Conservation (phyloP, 92 coral and sea anemone species). For the Umimayanthus kanabou region DNA sequence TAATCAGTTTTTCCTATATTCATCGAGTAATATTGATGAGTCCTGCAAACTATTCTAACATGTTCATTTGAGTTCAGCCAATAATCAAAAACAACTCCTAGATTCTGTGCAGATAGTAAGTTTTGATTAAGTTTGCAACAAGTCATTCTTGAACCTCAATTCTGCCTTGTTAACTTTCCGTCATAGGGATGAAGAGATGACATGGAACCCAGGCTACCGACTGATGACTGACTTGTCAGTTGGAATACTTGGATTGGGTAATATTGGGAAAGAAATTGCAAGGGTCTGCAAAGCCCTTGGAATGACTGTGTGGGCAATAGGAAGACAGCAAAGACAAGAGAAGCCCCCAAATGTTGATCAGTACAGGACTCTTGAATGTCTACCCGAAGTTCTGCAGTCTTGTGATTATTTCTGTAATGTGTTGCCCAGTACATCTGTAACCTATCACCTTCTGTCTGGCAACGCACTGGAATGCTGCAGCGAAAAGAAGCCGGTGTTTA, state of each 20-base stretch:
- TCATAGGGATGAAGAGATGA: conserved; percentile 27
- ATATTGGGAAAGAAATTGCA: conserved; percentile 81
- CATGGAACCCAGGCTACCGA: not conserved
- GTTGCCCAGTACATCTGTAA: conserved; percentile 83
- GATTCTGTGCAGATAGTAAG: too few species aligned
- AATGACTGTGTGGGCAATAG: conserved; percentile 86
- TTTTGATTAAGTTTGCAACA: too few species aligned
- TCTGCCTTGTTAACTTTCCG: not conserved
- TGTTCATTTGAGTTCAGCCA: too few species aligned
- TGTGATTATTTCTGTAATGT: conserved; percentile 89
- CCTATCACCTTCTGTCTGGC: conserved; percentile 80
- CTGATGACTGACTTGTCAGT: conserved; percentile 63
- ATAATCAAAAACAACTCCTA: too few species aligned
- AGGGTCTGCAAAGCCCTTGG: conserved; percentile 78
- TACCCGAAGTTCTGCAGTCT: conserved; percentile 71
- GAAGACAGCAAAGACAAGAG: conserved; percentile 51
- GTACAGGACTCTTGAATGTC: conserved; percentile 51
- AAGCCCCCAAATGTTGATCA: conserved; percentile 69
- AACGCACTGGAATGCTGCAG: conserved; percentile 70
- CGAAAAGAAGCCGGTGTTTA: conserved; percentile 68
- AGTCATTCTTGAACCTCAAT: not conserved
- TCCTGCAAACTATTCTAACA: too few species aligned
- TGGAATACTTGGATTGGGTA: conserved; percentile 92
- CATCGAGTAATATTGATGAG: too few species aligned
- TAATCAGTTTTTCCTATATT: too few species aligned